Evolutionary conservation across 2,797 vertebrate species (phyloP).

Genomic region (Trachops cirrhosus): DNA sequence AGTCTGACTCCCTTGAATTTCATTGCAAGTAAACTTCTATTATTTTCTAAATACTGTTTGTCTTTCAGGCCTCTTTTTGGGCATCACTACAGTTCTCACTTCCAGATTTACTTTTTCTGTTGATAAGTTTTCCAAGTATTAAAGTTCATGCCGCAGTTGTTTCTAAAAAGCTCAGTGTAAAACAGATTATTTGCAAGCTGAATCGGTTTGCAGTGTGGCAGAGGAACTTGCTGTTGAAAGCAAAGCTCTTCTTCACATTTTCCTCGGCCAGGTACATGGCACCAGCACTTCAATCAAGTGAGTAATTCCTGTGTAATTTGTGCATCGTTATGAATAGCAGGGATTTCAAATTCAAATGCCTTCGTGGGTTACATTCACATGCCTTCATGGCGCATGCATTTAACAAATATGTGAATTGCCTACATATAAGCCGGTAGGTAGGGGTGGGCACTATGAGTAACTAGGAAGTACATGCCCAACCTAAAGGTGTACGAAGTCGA

Average conservation of each 20-base stretch:
- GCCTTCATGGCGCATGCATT: neutral
- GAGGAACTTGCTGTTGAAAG: slow-evolving; percentile 26
- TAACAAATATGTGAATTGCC: neutral
- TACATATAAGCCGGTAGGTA: neutral
- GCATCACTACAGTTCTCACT: neutral
- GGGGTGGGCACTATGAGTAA: neutral
- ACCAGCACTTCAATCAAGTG: neutral
- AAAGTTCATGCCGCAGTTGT: neutral
- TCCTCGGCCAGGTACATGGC: neutral
- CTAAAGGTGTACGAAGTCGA: neutral
- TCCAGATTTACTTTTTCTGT: slow-evolving; percentile 24
- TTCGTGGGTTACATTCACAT: neutral
- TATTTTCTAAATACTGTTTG: slow-evolving; percentile 34
- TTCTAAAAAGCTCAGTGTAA: slow-evolving; percentile 18
- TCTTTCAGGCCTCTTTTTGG: slow-evolving; percentile 12
- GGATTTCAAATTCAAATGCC: slow-evolving; percentile 21
- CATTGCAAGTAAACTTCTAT: neutral
- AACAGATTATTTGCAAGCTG: slow-evolving; percentile 1
- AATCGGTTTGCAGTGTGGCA: neutral
- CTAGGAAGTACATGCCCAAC: neutral
- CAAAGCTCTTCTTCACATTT: slow-evolving; percentile 13
- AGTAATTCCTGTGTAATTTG: slow-evolving; percentile 3
- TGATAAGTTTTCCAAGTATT: slow-evolving; percentile 5
- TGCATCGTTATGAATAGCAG: slow-evolving; percentile 1
- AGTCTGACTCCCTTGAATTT: slow-evolving; percentile 6